Evolutionary conservation across 2,797 vertebrate genomes (phyloP), one percentile per base, ranked within the genome.

Genomic region (Enteromius unitaeniatus): DNA sequence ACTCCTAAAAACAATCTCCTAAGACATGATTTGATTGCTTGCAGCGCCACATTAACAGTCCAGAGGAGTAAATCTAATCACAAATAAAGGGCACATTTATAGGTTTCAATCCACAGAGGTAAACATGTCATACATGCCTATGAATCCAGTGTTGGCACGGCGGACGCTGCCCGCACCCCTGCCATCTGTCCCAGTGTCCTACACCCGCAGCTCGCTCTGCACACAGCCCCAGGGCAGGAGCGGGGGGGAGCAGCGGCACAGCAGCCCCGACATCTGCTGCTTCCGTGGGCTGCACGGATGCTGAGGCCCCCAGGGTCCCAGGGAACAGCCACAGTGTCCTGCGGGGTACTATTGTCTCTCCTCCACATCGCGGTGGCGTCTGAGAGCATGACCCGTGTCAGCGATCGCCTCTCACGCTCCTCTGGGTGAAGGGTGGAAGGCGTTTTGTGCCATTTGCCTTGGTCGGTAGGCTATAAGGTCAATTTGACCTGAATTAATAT

Each of bases 401-500:
- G 79, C 64, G 45, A 67, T 75, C 72, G 5, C 76, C 19, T 19
- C 53, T 84, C 81, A 42, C 17, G 64, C 87, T 81, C 53, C 82
- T 78, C 68, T 34, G 62, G 75, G 82, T 55, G 64, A 69, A 42
- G 15, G 47, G 81, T 76, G 72, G 74, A 75, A 42, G 45, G 80
- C 58, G 76, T 78, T 87, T 83, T 26, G 21, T 88, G 84, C 80
- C 83, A 87, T 88, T 89, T 83, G 83, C 77, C 65, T 86, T 79
- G 75, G 76, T 87, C 84, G 75, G 85, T 88, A 76, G 80, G 68
- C 87, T 89, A 77, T 88, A 88, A 89, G 88, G 88, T 88, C 88
- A 89, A 87, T 88, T 88, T 88, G 86, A 87, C 86, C 87, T 87
- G 84, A 88, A 87, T 88, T 86, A 88, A 88, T 86, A 89, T 89